These are phyloP conservation scores for Prionailurus viverrinus DNA, from an alignment of 2,113 vertebrate species.

Conservation along the genomic window DNA sequence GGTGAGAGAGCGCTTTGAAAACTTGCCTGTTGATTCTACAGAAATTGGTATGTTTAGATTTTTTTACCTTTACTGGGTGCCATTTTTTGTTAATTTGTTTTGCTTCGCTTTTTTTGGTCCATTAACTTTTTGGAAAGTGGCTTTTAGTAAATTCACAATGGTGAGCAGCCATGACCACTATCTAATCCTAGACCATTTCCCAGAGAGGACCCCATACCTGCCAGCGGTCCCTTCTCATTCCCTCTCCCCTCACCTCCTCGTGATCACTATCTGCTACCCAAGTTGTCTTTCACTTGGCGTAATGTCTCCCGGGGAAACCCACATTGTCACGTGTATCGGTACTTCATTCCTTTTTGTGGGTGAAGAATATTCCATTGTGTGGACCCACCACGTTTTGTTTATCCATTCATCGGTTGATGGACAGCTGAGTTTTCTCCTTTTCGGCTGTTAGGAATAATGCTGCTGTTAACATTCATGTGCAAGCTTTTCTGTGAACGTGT, in stretches of 20 bases:
- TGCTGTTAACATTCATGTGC: background rate
- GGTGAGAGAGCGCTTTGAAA: background rate
- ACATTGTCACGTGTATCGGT: background rate
- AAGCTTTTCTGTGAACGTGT: background rate
- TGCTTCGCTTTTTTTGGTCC: background rate
- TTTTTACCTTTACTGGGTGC: background rate
- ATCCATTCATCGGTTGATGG: background rate
- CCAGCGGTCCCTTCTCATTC: background rate
- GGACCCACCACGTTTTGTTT: background rate
- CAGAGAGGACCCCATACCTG: background rate
- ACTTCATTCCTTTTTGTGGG: background rate
- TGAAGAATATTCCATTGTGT: background rate
- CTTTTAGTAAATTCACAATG: background rate
- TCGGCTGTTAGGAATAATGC: background rate
- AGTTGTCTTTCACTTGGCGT: background rate
- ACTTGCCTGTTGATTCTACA: background rate
- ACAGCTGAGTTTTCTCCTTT: background rate
- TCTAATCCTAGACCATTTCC: background rate
- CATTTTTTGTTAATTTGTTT: background rate
- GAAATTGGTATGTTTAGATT: background rate
- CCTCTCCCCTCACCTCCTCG: background rate
- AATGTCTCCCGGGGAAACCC: background rate
- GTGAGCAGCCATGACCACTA: background rate
- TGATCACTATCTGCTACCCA: background rate
- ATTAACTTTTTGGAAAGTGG: background rate